These are phyloP conservation scores for Mesocentrotus franciscanus DNA, from an alignment of 53 echinoderm and acorn worm species.

Conservation along the genomic window DNA sequence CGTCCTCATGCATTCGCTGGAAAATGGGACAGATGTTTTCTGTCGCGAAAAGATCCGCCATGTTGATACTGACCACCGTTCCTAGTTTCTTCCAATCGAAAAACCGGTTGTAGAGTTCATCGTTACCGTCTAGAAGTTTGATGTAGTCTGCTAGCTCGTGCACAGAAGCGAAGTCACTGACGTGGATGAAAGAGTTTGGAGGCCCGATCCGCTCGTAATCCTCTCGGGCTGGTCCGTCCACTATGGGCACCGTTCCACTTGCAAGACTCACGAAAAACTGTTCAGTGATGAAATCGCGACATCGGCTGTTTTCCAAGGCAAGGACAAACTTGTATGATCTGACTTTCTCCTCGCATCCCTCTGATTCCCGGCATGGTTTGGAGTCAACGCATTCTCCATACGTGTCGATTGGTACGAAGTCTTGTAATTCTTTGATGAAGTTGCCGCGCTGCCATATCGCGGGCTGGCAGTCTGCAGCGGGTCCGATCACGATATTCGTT, in stretches of 20 bases:
- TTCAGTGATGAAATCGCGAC: slow-evolving; percentile 77
- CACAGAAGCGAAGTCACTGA: slow-evolving; percentile 58
- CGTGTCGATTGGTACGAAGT: slow-evolving; percentile 47
- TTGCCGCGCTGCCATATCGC: slow-evolving; percentile 64
- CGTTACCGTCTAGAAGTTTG: slow-evolving; percentile 4
- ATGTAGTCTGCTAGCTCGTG: slow-evolving; percentile 49
- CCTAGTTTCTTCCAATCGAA: slow-evolving; percentile 55
- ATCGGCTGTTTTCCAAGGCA: slow-evolving; percentile 73
- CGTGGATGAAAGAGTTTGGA: slow-evolving; percentile 76
- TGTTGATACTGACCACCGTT: neutral
- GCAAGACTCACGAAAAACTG: slow-evolving; percentile 67
- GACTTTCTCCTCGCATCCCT: slow-evolving; percentile 62
- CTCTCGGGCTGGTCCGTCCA: slow-evolving; percentile 65
- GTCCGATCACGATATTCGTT: slow-evolving; percentile 67
- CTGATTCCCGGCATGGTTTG: neutral
- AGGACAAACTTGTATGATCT: slow-evolving; percentile 72
- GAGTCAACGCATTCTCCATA: slow-evolving; percentile 53
- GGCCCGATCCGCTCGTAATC: slow-evolving; percentile 72
- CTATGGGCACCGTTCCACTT: slow-evolving; percentile 73
- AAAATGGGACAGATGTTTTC: slow-evolving; percentile 32
- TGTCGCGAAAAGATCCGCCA: neutral
- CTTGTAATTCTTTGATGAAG: slow-evolving; percentile 54
- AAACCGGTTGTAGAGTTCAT: slow-evolving; percentile 31
- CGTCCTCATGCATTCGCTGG: slow-evolving; percentile 46
- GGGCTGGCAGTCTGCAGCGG: slow-evolving; percentile 59